phyloP scores from a whole-genome alignment of 2,888 invertebrate genomes.

The Metacarcinus magister region DNA sequence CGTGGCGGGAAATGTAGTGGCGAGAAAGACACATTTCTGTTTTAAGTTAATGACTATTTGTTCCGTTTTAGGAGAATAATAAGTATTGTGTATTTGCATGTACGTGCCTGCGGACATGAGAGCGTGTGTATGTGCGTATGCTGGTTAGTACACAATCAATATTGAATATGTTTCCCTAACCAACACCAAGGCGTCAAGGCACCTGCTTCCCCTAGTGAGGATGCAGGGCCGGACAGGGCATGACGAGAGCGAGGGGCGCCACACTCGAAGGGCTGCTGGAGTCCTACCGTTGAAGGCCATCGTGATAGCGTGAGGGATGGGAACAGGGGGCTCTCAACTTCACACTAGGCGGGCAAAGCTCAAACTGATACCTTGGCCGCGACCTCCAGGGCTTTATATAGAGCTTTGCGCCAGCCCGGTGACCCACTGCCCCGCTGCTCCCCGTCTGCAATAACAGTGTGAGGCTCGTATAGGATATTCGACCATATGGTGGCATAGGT shows the following conservation, averaged over 20 bases:
- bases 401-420: neutral
- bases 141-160: neutral
- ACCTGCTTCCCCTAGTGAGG: neutral
- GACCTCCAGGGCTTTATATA: constrained; percentile 15
- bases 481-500: neutral
- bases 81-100: neutral
- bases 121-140: neutral
- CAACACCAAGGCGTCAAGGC: neutral
- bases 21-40: neutral
- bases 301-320: neutral
- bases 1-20: neutral
- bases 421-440: constrained; percentile 43
- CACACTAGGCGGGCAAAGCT: neutral
- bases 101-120: neutral
- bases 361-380: constrained; percentile 37
- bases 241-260: neutral
- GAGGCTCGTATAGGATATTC: neutral
- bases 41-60: neutral
- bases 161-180: neutral
- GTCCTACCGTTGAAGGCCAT: constrained; percentile 46
- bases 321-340: neutral
- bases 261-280: neutral
- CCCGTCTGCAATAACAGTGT: neutral
- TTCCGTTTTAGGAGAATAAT: neutral
- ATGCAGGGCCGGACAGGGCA: neutral